Evolutionary conservation across 2,888 invertebrate species (phyloP), one percentile per base, ranked within the genome.

Genomic region (Arenicola marina): DNA sequence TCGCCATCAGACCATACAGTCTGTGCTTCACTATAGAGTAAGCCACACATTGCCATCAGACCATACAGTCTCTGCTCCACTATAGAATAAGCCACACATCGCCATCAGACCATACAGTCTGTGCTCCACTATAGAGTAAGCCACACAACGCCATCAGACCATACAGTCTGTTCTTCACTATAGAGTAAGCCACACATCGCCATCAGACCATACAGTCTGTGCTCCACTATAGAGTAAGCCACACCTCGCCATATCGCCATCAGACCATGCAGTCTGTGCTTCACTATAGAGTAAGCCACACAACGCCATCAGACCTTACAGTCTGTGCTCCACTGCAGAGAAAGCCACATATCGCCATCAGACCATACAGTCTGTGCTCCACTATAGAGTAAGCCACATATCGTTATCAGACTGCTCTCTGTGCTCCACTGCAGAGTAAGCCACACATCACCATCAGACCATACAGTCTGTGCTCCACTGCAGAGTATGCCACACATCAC

Each of bases 201-300:
- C 45, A 38, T 65, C n/a, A 21, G 62, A 32, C 68, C 68, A 2
- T 61, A 66, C 29, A 56, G 61, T 15, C 58, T 68, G 33, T 32
- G 65, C 53, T 61, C 60, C 34, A 56, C 63, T 7, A 59, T 68
- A 11, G 65, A 63, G 68, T 68, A 61, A 51, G 63, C n/a, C n/a
- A n/a, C n/a, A 3, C 44, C 32, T 15, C n/a, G 46, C 15, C 59
- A 55, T 58, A 33, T 62, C 11, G 61, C 59, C 45, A 38, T 65
- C n/a, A 21, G 62, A 32, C 68, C 68, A 2, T 61, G 63, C 29
- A 56, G 61, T 15, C 58, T 68, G 33, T 32, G 65, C 53, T 61
- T 60, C 34, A 56, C 63, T 7, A 59, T 68, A 11, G 65, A 63
- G 68, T 68, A 61, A 51, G 63, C n/a, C 38, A 4, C 59, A 55